These are phyloP conservation scores for Neocrepidodera transversa DNA, from an alignment of 2,888 invertebrate genomes.

Conservation along the genomic window DNA sequence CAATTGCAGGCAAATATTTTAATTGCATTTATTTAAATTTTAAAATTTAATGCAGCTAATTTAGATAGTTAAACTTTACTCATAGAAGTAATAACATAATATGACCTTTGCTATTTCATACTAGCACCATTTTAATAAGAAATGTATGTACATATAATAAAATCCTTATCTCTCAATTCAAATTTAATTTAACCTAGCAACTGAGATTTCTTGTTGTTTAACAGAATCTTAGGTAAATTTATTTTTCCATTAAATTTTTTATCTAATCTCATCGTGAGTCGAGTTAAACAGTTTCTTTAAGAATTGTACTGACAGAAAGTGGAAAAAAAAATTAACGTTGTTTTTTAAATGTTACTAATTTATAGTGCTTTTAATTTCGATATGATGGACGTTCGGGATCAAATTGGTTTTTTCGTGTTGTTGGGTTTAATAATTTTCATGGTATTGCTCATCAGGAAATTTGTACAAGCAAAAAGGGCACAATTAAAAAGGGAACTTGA, in stretches of 20 bases:
- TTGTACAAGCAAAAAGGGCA: constrained; percentile 36
- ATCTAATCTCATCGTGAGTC: constrained; percentile 26
- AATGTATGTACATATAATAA: no score
- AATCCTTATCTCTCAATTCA: no score
- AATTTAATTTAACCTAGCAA: no score
- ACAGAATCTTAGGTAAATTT: constrained; percentile 20
- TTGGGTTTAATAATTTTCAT: constrained; percentile 40
- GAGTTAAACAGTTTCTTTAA: not conserved
- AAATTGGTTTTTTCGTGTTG: constrained; percentile 42
- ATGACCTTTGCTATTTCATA: no score
- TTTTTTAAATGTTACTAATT: not conserved
- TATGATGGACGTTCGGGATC: constrained; percentile 33
- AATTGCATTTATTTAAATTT: no score
- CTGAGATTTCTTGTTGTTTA: no score
- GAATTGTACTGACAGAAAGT: not conserved
- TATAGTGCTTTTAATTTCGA: not conserved
- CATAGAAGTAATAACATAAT: no score
- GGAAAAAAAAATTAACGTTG: not conserved
- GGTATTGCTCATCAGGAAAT: constrained; percentile 39
- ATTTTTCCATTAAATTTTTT: constrained; percentile 16
- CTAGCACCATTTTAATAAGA: no score
- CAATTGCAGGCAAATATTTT: no score
- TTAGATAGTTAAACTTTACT: no score
- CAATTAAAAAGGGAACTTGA: constrained; percentile 33
- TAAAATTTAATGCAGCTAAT: no score